Percentiles rank a stretch among this genome's conserved stretches.
Evolutionary conservation across 2,113 vertebrate species (phyloP).

Genomic region (Dendropsophus ebraccatus): DNA sequence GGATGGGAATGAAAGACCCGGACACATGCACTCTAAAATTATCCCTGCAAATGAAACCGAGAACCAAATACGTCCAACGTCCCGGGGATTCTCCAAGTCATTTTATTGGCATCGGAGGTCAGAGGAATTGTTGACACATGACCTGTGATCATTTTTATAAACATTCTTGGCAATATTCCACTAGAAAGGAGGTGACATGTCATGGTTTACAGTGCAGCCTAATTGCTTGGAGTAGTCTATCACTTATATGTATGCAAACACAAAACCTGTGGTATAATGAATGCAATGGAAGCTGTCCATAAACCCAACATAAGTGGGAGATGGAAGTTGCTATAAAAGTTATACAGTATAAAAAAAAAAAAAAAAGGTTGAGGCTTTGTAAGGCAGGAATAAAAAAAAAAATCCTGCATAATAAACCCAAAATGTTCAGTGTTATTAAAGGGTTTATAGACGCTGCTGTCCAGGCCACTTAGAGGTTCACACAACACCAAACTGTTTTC

Average conservation of each 20-base stretch:
- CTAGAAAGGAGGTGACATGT: neutral
- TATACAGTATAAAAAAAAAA: too few relatives aligned
- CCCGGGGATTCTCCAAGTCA: conserved; percentile 51
- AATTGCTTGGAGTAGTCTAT: neutral
- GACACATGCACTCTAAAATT: conserved; percentile 71
- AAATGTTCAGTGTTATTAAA: too few relatives aligned
- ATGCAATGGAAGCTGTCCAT: neutral
- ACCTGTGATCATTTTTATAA: conserved; percentile 18
- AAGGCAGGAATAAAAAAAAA: too few relatives aligned
- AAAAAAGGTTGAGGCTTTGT: too few relatives aligned
- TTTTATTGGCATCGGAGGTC: conserved; percentile 46
- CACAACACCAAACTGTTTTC: neutral
- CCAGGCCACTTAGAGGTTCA: neutral
- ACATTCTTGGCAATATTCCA: neutral
- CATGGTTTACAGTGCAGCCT: neutral
- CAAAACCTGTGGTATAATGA: neutral
- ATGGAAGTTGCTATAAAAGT: too few relatives aligned
- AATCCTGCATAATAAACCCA: too few relatives aligned
- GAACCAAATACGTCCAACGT: conserved; percentile 66
- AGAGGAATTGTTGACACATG: conserved; percentile 12
- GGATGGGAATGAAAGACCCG: conserved; percentile 67
- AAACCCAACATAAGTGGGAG: neutral
- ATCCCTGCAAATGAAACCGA: conserved; percentile 67
- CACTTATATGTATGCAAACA: neutral
- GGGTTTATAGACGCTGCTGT: neutral